Base-by-base conservation (phyloP, 64 coral and sea anemone species). In the Platygyra sinensis region DNA sequence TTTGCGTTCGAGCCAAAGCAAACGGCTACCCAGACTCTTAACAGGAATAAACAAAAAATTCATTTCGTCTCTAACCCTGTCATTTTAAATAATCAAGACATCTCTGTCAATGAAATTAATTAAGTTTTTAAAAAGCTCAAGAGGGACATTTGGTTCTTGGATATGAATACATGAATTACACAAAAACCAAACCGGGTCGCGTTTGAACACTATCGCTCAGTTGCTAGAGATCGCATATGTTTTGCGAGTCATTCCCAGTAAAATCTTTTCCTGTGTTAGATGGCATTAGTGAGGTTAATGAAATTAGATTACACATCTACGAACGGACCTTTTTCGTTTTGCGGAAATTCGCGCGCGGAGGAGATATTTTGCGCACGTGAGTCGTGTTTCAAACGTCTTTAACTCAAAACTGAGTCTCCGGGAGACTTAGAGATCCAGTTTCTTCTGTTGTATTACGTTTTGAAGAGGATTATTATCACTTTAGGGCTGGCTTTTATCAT, bases 211-310 rank as follows among this genome's bases (percentile, higher is more conserved):
- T 46, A 10, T 50, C 3, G 1, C 33, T 46, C 62, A 71, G 81
- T 85, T 85, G 81, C 81, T 85, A 39, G 62, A 85, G 81, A 71
- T 85, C 81, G 62, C 81, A 85, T 85, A 72, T 85, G 81, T 85
- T 85, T 72, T 19, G 64, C 62, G 5, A 24, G 12, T 36, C 32
- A 28, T 85, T 50, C 38, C 71, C 17, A 52, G 24, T 69, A 25
- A 85, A 18, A 8, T 14, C n/a, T 36, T 71, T 72, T 69, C 33
- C 52, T 71, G 61, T 52, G 63, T 85, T 63, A 85, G 36, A 71
- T 7, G 52, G 36, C 33, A 63, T 51, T 71, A 85, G 31, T 14
- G 42, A 46, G 36, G 80, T 83, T 42, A 22, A 38, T 24, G 31
- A 63, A 62, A 62, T 62, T 82, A 80, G 59, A 60, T 77, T 8